Base-by-base conservation (phyloP, 2,888 invertebrate species). In the Dryocosmus kuriphilus region DNA sequence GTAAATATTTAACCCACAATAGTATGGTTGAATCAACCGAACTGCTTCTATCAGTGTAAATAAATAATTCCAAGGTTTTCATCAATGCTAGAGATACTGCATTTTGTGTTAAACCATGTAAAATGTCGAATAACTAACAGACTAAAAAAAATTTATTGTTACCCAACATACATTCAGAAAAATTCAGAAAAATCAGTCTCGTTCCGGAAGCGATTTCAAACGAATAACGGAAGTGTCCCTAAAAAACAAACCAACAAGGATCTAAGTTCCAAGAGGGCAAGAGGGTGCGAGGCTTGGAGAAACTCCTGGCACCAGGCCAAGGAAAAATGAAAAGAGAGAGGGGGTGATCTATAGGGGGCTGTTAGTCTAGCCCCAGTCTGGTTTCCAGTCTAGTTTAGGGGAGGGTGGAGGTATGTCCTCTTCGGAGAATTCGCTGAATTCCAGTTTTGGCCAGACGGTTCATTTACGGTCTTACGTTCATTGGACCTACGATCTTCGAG, bases 271-370 rank as follows among this genome's bases (percentile, higher is more conserved):
- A 46, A n/a, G 30, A 46, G 63, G 63, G n/a, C n/a, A n/a, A n/a
- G 57, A n/a, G 30, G 30, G 63, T 38, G n/a, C n/a, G 35, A n/a
- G 57, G 24, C 8, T 57, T 24, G 30, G 30, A 30, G 11, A 27
- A 30, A 8, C 5, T 51, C 71, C 30, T 51, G 71, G 71, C 71
- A 51, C 22, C 27, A 27, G 51, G 46, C n/a, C 71, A 51, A 71
- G 71, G n/a, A 71, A 51, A 51, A 71, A 71, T 16, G 30, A 2
- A 46, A n/a, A 67, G 27, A 27, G 27, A 27, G 67, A 46, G 51
- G 71, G 71, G 71, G 51, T 71, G 71, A 71, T 71, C 46, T 71
- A 30, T 71, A 71, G 27, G 24, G 51, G 71, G 71, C 46, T 46
- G 71, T 71, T 51, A 8, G 67, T 71, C 51, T 51, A 30, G 51